These are phyloP conservation scores for Sitta carolinensis DNA, from an alignment of 2,797 vertebrate species.

Conservation along the genomic window DNA sequence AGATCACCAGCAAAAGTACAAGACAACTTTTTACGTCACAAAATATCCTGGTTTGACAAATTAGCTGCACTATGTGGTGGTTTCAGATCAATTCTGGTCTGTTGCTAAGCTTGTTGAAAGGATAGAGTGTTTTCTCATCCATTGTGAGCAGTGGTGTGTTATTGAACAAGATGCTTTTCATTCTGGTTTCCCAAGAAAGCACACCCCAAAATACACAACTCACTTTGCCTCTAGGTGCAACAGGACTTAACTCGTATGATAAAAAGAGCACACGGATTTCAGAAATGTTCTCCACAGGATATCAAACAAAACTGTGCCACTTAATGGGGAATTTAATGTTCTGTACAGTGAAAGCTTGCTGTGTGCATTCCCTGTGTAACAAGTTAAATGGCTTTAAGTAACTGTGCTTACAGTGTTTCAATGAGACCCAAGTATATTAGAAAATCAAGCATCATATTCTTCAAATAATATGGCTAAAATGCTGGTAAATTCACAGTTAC, in stretches of 20 bases:
- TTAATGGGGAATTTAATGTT: not conserved
- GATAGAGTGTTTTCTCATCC: not conserved
- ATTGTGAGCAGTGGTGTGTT: not conserved
- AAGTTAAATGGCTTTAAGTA: slow-evolving; percentile 62
- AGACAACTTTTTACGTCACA: not conserved
- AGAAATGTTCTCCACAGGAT: not conserved
- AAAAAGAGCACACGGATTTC: not conserved
- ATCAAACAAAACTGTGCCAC: not conserved
- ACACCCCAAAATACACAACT: not conserved
- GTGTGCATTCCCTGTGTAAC: slow-evolving; percentile 3
- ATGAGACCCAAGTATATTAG: slow-evolving; percentile 26
- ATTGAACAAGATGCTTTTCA: not conserved
- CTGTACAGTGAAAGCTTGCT: not conserved
- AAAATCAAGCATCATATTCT: slow-evolving; percentile 42
- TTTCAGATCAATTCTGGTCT: not conserved
- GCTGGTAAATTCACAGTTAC: slow-evolving; percentile 56
- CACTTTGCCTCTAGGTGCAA: not conserved
- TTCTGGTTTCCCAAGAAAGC: not conserved
- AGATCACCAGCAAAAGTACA: not conserved
- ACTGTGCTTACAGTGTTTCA: slow-evolving; percentile 48
- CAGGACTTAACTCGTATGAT: not conserved
- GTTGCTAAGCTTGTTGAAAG: not conserved
- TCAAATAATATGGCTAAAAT: slow-evolving; percentile 68
- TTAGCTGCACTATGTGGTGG: not conserved
- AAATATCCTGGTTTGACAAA: not conserved